Evolutionary conservation across 1,140 invertebrate species (phyloP), one percentile per base, ranked within the genome.

Genomic region (Drosophila subpulchrella): DNA sequence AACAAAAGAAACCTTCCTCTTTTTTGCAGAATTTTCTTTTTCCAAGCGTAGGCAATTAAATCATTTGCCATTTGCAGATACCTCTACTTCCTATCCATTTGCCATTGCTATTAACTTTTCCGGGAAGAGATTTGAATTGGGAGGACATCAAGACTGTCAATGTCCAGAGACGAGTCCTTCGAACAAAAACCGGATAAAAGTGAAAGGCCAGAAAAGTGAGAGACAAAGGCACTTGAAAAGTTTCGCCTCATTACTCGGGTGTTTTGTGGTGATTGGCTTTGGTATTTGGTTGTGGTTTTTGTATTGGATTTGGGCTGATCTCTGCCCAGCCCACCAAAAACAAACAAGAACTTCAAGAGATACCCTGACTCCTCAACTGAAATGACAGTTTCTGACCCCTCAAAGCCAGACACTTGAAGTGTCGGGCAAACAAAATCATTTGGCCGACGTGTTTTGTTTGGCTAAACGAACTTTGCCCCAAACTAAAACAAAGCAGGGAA

Each of bases 181-280:
- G 15, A 32, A 44, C 68, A 78, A 78, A 57, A 39, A 44, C 34
- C 41, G 46, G 10, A 7, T 6, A 12, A 71, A 71, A 50, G 65
- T 48, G 34, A 53, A 47, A 27, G 62, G 17, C 13, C 62, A 34
- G 50, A 55, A 65, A 55, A 65, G 51, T 42, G 50, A 30, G 73
- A 58, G 63, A 58, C 41, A 86, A 76, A 62, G 79, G 63, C 79
- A 80, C 79, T 89, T 83, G 75, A 75, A 70, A 73, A 83, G 79
- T 88, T 89, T 67, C 60, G 79, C 80, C 73, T 80, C 76, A 88
- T 88, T 88, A 83, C 71, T 73, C 75, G 67, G 66, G 60, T 88
- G 63, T 89, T 88, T 88, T 88, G 83, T 89, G 84, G 75, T 83
- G 84, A 88, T 88, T 88, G 83, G 72, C 76, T 81, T 83, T 66